These are phyloP conservation scores for Drosophila bifasciata DNA, from an alignment of 1,140 invertebrate genomes.

Conservation along the genomic window DNA sequence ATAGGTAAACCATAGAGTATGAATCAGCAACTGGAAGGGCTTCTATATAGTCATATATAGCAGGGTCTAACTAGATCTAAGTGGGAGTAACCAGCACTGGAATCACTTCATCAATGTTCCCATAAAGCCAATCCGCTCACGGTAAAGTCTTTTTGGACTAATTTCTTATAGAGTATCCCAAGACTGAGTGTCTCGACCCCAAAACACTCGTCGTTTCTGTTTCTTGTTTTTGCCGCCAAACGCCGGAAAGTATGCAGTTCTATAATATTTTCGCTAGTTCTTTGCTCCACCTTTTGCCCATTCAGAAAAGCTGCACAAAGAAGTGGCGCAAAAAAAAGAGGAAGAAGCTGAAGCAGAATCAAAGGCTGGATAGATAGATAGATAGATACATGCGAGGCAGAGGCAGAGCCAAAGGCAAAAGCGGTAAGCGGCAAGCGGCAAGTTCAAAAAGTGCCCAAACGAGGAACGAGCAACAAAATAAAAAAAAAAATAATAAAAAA, in stretches of 20 bases:
- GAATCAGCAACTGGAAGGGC: too few relatives aligned
- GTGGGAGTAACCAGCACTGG: too few relatives aligned
- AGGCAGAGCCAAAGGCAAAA: constrained; percentile 11
- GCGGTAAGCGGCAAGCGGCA: neutral
- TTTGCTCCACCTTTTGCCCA: neutral
- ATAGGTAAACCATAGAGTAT: too few relatives aligned
- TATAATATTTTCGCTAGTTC: constrained; percentile 49
- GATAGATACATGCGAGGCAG: neutral
- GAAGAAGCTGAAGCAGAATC: neutral
- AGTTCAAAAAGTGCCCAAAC: constrained; percentile 64
- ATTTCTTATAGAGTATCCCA: too few relatives aligned
- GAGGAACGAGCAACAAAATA: constrained; percentile 68
- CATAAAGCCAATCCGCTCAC: too few relatives aligned
- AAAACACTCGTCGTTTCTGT: neutral
- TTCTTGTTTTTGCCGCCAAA: constrained; percentile 25
- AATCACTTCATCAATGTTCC: too few relatives aligned
- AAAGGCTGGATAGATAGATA: constrained; percentile 2
- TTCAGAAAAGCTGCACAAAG: too few relatives aligned
- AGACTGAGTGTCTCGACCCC: too few relatives aligned
- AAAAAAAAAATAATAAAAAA: too few relatives aligned
- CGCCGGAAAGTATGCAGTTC: constrained; percentile 52
- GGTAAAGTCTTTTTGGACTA: too few relatives aligned
- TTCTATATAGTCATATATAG: too few relatives aligned
- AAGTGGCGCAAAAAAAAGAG: neutral
- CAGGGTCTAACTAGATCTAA: too few relatives aligned